Evolutionary conservation across 2,888 invertebrate genomes (phyloP), one percentile per base, ranked within the genome.

Genomic region (Nemotelus pantherinus): DNA sequence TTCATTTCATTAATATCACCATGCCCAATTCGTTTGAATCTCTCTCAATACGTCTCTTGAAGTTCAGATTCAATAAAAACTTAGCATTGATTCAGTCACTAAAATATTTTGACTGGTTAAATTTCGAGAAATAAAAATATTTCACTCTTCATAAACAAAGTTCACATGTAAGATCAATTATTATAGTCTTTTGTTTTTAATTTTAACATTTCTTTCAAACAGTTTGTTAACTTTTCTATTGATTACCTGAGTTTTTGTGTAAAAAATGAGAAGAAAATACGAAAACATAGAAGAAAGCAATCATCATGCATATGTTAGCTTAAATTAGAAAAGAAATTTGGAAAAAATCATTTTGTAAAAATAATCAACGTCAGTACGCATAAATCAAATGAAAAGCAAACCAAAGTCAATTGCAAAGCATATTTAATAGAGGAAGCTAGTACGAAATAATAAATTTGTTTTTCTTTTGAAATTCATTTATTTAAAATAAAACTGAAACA

Each of bases 401-500:
- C 5, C 7, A 63, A 65, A 65, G 10, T 45, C 44, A 45, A 7
- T 6, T 50, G 68, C 50, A 58, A 44, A 72, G n/a, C 44, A 72
- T 58, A 25, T 57, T 57, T 2, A 10, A 53, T 50, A 39, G 39
- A 68, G 53, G 63, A 64, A 55, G 45, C 43, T 39, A 57, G 39
- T 74, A 60, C 48, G 58, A 74, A 74, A 74, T 74, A 74, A 74
- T 74, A 74, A 74, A 41, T 45, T 58, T 72, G 44, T 60, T 63
- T 44, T 68, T 47, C 44, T 72, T 79, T 75, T 63, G 57, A 77
- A 74, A 77, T 77, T 75, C 67, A 60, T 41, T 75, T 79, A 77
- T 75, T 77, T 79, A 45, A 79, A 79, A 77, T 77, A 77, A 77
- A 79, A 79, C 60, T 25, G 75, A 79, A 79, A 79, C 79, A 79